Evolutionary conservation across 1,140 invertebrate genomes (phyloP).

Genomic region (Cydia fagiglandana): DNA sequence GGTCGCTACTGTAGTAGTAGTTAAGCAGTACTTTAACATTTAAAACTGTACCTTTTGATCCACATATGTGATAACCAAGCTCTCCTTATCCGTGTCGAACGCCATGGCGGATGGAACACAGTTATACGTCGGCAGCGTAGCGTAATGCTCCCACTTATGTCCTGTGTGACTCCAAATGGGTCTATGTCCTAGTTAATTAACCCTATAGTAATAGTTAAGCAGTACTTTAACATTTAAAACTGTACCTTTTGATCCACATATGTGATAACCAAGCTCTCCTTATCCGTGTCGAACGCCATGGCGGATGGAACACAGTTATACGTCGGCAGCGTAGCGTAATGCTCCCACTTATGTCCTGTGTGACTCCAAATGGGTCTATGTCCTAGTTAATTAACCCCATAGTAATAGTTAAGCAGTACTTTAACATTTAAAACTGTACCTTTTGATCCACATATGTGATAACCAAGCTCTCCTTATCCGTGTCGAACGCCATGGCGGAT

Average conservation of each 20-base stretch:
- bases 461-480: slow-evolving; percentile 79
- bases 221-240: too few species aligned
- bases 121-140: slow-evolving; percentile 82
- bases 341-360: slow-evolving; percentile 70
- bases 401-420: too few species aligned
- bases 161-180: slow-evolving; percentile 79
- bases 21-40: too few species aligned
- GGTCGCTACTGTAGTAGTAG: slow-evolving; percentile 48
- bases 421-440: slow-evolving; percentile 77
- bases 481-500: slow-evolving; percentile 84
- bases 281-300: too few species aligned
- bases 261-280: too few species aligned
- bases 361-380: slow-evolving; percentile 82
- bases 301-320: slow-evolving; percentile 82
- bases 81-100: too few species aligned
- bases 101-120: too few species aligned
- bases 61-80: too few species aligned
- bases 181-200: slow-evolving; percentile 34
- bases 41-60: too few species aligned
- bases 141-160: slow-evolving; percentile 74
- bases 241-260: too few species aligned
- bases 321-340: slow-evolving; percentile 81
- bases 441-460: slow-evolving; percentile 87
- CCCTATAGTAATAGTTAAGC: too few species aligned
- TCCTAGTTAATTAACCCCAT: too few species aligned